Evolutionary conservation across 2,113 vertebrate species (phyloP), one percentile per base, ranked within the genome.

Genomic region (Rhinoptilus africanus): DNA sequence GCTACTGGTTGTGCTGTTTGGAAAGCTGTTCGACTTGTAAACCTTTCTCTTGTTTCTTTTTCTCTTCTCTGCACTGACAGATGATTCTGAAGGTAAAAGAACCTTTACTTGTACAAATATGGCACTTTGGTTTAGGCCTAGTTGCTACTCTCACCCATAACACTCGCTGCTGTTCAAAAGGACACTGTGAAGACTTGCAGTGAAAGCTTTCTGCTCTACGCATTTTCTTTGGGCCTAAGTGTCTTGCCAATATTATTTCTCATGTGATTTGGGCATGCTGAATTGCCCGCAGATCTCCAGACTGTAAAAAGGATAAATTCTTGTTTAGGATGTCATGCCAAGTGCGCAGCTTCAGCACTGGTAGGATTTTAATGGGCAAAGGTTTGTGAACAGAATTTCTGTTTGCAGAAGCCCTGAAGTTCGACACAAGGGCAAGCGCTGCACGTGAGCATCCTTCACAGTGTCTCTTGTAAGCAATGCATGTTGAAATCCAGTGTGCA

Each of bases 21-120:
- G 80, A 88, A 96, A 96, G 71, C 45, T 81, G 4, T 95, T 96
- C 92, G 91, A 90, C 88, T 96, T 97, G 90, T 97, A 93, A 97
- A 82, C 57, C 51, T 92, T 60, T 97, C 75, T 97, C 82, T 95
- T 97, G 91, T 96, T 98, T 97, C 91, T 97, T 93, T 94, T 95
- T 94, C 79, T 96, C 95, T 97, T 97, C 39, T 97, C 98, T 98
- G 98, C 97, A 97, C 97, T 98, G 98, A 97, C 99, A 99, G 99
- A 99, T 98, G 99, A 99, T 98, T 98, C 99, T 91, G 99, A 99
- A 99, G 99, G 99, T 99, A 99, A 99, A 99, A 97, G 26, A 91
- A 68, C 79, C 78, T 96, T 85, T 92, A 93, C 97, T 98, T 98
- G 56, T 92, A 84, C 98, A 67, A 98, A 97, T 98, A 98, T 97